These are phyloP conservation scores for Platygyra sinensis DNA, from an alignment of 64 coral and sea anemone genomes.

Conservation along the genomic window DNA sequence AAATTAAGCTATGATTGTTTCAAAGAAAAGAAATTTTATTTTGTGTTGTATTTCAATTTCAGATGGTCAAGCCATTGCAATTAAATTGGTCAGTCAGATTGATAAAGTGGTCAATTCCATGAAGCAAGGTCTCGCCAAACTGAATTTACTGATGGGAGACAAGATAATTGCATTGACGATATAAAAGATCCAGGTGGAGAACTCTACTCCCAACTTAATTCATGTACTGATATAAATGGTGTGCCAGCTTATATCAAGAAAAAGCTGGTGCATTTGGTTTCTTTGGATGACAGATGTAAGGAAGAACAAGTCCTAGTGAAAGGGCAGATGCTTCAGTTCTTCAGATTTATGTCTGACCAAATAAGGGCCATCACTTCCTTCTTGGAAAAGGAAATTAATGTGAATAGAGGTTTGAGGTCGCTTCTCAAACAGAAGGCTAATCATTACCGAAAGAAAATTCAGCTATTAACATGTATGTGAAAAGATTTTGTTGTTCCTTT, in stretches of 20 bases:
- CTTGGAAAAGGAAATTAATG: neutral
- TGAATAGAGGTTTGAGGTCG: neutral
- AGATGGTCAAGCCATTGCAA: constrained; percentile 67
- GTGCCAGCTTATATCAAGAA: constrained; percentile 13
- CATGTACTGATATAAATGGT: neutral
- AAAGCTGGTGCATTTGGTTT: constrained; percentile 3
- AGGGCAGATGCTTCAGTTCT: neutral
- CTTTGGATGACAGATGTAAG: constrained; percentile 11
- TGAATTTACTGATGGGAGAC: constrained; percentile 1
- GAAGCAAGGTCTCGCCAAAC: neutral
- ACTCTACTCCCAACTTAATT: neutral
- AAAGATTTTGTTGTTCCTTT: too few relatives aligned
- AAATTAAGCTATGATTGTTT: too few relatives aligned
- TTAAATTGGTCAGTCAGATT: constrained; percentile 67
- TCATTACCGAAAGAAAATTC: too few relatives aligned
- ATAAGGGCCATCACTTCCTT: neutral
- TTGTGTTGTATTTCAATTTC: constrained; percentile 8
- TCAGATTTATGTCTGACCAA: neutral
- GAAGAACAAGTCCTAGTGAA: constrained; percentile 20
- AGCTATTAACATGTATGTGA: too few relatives aligned
- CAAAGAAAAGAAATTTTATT: too few relatives aligned
- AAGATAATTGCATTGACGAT: neutral
- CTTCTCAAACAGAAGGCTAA: constrained; percentile 15
- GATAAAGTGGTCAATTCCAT: constrained; percentile 63
- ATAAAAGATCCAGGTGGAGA: constrained; percentile 18